Evolutionary conservation across 2,888 invertebrate genomes (phyloP).

Genomic region (Erebia epiphron): DNA sequence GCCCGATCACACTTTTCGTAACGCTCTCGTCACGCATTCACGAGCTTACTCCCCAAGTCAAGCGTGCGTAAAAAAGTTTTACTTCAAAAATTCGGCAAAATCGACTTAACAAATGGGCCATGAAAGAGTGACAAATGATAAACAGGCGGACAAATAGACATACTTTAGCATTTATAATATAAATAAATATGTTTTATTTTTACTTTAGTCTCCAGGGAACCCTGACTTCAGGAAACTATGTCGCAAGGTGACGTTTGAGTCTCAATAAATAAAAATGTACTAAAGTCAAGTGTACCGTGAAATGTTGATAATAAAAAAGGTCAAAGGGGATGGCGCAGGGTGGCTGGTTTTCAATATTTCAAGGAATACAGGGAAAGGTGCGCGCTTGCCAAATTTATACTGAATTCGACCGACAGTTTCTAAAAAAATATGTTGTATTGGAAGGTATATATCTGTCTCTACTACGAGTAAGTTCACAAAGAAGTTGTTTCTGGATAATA

Average conservation of each 20-base stretch:
- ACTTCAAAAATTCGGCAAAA: too few species aligned
- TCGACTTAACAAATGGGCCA: too few species aligned
- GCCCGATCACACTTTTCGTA: too few species aligned
- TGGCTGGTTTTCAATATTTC: slow-evolving; percentile 73
- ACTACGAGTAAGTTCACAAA: too few species aligned
- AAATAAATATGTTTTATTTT: too few species aligned
- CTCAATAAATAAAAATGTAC: slow-evolving; percentile 19
- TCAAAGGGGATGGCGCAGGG: slow-evolving; percentile 63
- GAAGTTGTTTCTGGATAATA: not conserved
- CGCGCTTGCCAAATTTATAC: slow-evolving; percentile 29
- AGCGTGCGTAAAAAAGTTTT: too few species aligned
- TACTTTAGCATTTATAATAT: too few species aligned
- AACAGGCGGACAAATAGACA: too few species aligned
- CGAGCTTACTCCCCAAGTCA: too few species aligned
- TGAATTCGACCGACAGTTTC: slow-evolving; percentile 26
- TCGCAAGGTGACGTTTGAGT: not conserved
- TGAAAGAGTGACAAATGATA: too few species aligned
- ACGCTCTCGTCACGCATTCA: too few species aligned
- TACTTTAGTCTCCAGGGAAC: too few species aligned
- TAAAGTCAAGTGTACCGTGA: slow-evolving; percentile 60
- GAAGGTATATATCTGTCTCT: not conserved
- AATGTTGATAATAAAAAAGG: slow-evolving; percentile 63
- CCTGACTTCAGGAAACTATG: not conserved
- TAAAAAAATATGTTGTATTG: not conserved
- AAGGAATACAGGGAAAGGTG: slow-evolving; percentile 38